Base-by-base conservation (phyloP, 2,113 vertebrate species). In the Eptesicus fuscus region DNA sequence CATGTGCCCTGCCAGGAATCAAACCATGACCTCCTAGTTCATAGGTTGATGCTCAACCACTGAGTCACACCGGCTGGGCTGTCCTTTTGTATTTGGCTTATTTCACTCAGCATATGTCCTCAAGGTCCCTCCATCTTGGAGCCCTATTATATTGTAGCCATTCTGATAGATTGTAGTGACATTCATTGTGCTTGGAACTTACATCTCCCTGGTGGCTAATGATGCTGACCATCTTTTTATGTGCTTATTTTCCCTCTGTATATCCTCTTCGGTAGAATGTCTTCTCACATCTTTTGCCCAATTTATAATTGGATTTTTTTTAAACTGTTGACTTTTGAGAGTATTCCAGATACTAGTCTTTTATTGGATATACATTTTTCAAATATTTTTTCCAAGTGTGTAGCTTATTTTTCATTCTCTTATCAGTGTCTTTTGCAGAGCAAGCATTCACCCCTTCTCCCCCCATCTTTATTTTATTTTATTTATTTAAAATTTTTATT, bases 91-190 rank as follows among this genome's bases (percentile, higher is more conserved):
- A 14, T 32, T 16, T 61, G 71, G 20, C 77, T 13, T 0, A 0
- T 11, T 23, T 77, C 20, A 5, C 18, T 30, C 20, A 22, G 65
- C 25, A 0, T 2, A 22, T 2, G 9, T 20, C 18, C 18, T 22
- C 7, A 0, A 17, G 12, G 16, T 7, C 5, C 5, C 9, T 18
- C 35, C 25, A 0, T 1, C 0, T 2, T 5, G 51, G 49, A 22
- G 70, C 65, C 4, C 49, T 9, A 0, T 2, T 65, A 3, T 7
- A 1, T 20, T 7, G 32, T 10, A 79, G 25, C 51, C 42, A 0
- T 63, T 14, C 35, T 35, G 47, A 3, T 25, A n/a, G 44, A 23
- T 2, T 6, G 37, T 1, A 1, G 44, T 37, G 30, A 5, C 9
- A 1, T 23, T 28, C 51, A 1, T 5, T 2, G n/a, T 47, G 73